phyloP scores from a whole-genome alignment of 2,113 vertebrate genomes.

The Pantherophis guttatus region DNA sequence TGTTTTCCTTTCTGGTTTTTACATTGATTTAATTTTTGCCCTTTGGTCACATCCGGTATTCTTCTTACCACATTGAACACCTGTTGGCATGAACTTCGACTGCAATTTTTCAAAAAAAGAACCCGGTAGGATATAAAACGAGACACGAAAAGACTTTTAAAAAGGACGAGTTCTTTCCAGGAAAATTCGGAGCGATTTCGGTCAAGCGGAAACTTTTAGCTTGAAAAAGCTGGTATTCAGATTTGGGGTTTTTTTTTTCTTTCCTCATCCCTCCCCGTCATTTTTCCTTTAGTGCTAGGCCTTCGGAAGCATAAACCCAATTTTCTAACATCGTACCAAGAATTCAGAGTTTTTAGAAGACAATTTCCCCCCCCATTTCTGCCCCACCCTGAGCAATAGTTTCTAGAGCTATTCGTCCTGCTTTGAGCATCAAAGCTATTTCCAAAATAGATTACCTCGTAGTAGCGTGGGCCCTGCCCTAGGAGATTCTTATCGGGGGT shows the following conservation, averaged over 20 bases:
- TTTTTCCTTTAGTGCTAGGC: background rate
- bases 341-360: no score
- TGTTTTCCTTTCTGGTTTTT: background rate
- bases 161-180: background rate
- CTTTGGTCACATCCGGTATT: background rate
- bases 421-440: background rate
- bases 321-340: no score
- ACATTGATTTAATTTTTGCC: background rate
- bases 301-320: background rate
- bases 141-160: background rate
- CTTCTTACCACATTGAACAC: background rate
- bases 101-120: background rate
- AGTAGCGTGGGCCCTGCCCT: background rate
- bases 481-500: background rate
- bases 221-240: background rate
- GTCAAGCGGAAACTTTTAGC: no score
- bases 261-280: background rate
- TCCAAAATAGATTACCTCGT: background rate
- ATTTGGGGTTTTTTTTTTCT: no score
- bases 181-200: background rate
- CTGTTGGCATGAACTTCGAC: background rate
- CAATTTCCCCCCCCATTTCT: no score
- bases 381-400: no score
- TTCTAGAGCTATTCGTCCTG: rapidly evolving
- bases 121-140: background rate